These are phyloP conservation scores for Tiaroga cobitis DNA, from an alignment of 2,797 vertebrate species.

Conservation along the genomic window DNA sequence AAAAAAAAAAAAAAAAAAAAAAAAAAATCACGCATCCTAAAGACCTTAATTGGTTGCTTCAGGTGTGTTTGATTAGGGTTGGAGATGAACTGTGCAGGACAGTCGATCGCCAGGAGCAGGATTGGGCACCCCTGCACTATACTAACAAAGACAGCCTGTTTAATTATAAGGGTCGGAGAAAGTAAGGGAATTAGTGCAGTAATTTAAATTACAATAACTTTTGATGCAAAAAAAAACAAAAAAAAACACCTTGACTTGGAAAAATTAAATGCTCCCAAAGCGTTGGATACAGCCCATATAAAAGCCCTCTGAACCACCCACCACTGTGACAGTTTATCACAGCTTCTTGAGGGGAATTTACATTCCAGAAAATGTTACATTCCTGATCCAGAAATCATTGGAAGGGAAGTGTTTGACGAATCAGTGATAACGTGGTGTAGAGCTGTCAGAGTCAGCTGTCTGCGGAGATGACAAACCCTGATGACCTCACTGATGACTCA, in stretches of 20 bases:
- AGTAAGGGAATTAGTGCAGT: not conserved
- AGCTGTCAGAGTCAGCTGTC: constrained; percentile 27
- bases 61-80: too few species aligned
- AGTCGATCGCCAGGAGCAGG: too few species aligned
- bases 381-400: not conserved
- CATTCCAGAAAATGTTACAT: constrained; percentile 7
- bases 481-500: constrained; percentile 45
- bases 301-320: not conserved
- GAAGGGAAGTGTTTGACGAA: not conserved
- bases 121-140: too few species aligned
- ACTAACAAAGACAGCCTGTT: not conserved
- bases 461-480: constrained; percentile 37
- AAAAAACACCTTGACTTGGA: not conserved
- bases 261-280: not conserved
- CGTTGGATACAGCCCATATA: not conserved
- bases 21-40: too few species aligned
- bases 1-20: too few species aligned
- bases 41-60: too few species aligned
- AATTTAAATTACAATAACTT: not conserved
- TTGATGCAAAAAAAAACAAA: not conserved
- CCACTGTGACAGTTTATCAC: not conserved
- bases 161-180: not conserved
- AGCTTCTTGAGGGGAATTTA: not conserved
- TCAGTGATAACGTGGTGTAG: not conserved
- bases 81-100: too few species aligned